Base-by-base conservation (phyloP, 2,797 vertebrate genomes). In the Sylvilagus floridanus region DNA sequence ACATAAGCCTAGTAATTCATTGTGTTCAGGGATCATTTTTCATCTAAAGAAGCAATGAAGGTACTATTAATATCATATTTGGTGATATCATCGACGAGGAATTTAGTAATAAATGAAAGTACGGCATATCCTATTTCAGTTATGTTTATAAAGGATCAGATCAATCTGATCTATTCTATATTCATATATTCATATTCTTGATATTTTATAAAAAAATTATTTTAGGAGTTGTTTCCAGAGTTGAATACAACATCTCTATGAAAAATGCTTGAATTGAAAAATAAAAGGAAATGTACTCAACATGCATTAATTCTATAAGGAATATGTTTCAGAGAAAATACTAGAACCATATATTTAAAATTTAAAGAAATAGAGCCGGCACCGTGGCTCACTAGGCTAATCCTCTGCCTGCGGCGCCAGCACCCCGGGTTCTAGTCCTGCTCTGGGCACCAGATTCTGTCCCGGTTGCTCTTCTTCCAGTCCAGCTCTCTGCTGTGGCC, bases 201-300 rank as follows among this genome's bases (percentile, higher is more conserved):
- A 24, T 86, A 66, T 92, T 57, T 37, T 88, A 4, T 42, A 50
- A 87, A 78, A 62, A 30, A 32, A 37, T 4, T 92, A 65, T 69
- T 32, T 84, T 37, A 60, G 62, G 50, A 32, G 3, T 35, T 78
- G 16, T 91, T 69, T 90, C 5, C 65, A 86, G n/a, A 84, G 37
- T 66, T 76, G 21, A n/a, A 37, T 3, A 75, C 24, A 11, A 95
- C 83, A 60, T 16, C 6, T 88, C 35, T 71, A 42, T 60, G 50
- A 71, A 85, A 89, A 88, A 96, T 3, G 0, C 22, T 84, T 91
- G 19, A 89, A 52, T 96, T 95, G 52, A 83, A 93, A 94, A 95
- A 95, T 82, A 76, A 97, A 96, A 96, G 78, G n/a, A 94, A 92
- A 93, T 77, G 91, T 90, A 96, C 95, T 94, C 97, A 35, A 90